phyloP scores from a whole-genome alignment of 1,140 invertebrate species.

The Rhagoletis pomonella region DNA sequence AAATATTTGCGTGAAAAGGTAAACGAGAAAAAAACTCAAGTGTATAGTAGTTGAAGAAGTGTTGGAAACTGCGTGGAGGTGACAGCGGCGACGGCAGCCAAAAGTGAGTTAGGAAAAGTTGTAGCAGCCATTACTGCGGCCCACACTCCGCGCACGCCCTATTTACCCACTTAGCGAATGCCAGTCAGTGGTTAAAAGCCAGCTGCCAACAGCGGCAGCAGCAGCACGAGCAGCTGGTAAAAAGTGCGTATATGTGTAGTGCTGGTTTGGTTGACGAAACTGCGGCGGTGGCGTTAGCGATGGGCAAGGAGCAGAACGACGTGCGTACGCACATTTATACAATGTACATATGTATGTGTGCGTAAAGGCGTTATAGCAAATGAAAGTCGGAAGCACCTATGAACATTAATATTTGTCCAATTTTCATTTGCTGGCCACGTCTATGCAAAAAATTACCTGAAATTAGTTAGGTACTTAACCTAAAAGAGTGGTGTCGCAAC shows the following conservation, averaged over 20 bases:
- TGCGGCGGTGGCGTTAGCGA: background rate
- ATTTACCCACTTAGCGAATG: constrained; percentile 43
- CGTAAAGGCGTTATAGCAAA: too few species aligned
- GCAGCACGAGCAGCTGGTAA: constrained; percentile 14
- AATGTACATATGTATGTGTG: too few species aligned
- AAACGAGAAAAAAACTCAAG: background rate
- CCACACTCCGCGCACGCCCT: constrained; percentile 37
- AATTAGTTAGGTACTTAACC: constrained; percentile 39
- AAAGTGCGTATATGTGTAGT: background rate
- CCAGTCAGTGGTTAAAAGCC: background rate
- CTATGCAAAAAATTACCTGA: background rate
- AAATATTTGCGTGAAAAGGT: background rate
- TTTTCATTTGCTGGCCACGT: background rate
- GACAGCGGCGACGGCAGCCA: background rate
- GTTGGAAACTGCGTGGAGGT: background rate
- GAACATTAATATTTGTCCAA: background rate
- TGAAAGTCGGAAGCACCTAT: background rate
- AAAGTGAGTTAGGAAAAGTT: constrained; percentile 25
- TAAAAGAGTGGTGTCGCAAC: constrained; percentile 26
- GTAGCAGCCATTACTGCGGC: background rate
- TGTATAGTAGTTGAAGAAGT: background rate
- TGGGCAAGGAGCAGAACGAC: background rate
- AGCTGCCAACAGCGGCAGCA: background rate
- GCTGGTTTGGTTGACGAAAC: background rate
- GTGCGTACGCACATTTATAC: background rate